These are phyloP conservation scores for Pentalonia nigronervosa DNA, from an alignment of 1,140 invertebrate species.

Conservation along the genomic window DNA sequence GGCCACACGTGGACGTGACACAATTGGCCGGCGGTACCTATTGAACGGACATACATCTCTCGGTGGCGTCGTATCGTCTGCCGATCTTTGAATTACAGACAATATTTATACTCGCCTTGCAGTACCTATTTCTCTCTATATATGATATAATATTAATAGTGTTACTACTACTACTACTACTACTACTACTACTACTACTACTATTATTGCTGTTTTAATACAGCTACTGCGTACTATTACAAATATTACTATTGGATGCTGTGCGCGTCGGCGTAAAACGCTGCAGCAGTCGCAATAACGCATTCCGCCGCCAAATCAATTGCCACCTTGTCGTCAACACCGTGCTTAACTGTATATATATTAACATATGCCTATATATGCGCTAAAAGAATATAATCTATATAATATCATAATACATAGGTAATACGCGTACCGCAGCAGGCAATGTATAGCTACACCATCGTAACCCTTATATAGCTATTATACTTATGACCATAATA, in stretches of 20 bases:
- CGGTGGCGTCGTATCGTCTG: constrained; percentile 23
- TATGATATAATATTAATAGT: neutral
- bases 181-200: neutral
- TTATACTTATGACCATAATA: neutral
- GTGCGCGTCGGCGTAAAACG: neutral
- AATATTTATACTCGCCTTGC: neutral
- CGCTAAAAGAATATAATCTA: neutral
- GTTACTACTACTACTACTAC: neutral
- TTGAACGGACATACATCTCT: constrained; percentile 1
- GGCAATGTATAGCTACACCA: neutral
- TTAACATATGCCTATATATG: neutral
- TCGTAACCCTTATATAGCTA: neutral
- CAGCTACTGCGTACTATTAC: neutral
- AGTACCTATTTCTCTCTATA: neutral
- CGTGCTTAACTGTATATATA: neutral
- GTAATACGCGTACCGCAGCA: neutral
- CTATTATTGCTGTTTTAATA: neutral
- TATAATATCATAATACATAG: neutral
- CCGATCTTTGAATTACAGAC: constrained; percentile 34
- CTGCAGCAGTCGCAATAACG: neutral
- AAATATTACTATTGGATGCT: neutral
- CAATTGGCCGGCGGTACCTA: constrained; percentile 40
- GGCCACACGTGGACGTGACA: neutral
- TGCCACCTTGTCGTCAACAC: neutral
- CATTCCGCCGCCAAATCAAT: neutral